Evolutionary conservation across 2,797 vertebrate species (phyloP).

Genomic region (Phrynocephalus guinanensis): DNA sequence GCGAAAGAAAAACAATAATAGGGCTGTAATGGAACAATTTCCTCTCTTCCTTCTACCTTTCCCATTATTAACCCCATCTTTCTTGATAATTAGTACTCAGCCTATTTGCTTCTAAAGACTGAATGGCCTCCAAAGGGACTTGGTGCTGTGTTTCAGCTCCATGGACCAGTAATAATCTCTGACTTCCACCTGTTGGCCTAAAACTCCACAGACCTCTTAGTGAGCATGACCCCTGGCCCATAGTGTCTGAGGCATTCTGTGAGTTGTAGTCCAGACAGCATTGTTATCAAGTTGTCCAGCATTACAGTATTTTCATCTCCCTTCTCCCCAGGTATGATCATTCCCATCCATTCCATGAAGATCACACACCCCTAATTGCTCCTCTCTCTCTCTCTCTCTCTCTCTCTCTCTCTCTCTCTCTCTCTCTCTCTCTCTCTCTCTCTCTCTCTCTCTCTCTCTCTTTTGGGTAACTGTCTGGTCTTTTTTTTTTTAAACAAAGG

Average conservation of each 20-base stretch:
- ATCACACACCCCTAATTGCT: too few species aligned
- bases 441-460: too few species aligned
- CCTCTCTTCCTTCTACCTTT: fast-evolving
- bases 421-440: too few species aligned
- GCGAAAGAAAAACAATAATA: conserved; percentile 53
- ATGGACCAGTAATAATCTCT: too few species aligned
- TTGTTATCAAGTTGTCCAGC: background rate
- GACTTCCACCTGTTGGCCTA: too few species aligned
- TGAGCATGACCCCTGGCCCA: too few species aligned
- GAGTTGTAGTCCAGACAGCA: background rate
- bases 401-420: too few species aligned
- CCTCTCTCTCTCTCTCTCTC: too few species aligned
- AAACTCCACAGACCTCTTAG: too few species aligned
- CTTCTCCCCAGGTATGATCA: background rate
- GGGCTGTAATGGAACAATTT: background rate
- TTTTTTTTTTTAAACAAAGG: too few species aligned
- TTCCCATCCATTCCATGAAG: background rate
- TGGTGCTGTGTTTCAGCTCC: background rate
- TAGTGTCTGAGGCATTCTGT: background rate
- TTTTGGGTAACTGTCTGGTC: too few species aligned
- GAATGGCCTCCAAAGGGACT: background rate
- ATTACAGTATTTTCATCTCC: too few species aligned
- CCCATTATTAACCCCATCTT: conserved; percentile 21
- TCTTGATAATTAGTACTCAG: background rate
- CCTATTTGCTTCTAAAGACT: background rate